Evolutionary conservation across 2,888 invertebrate genomes (phyloP).

Genomic region (Cosmia trapezina): DNA sequence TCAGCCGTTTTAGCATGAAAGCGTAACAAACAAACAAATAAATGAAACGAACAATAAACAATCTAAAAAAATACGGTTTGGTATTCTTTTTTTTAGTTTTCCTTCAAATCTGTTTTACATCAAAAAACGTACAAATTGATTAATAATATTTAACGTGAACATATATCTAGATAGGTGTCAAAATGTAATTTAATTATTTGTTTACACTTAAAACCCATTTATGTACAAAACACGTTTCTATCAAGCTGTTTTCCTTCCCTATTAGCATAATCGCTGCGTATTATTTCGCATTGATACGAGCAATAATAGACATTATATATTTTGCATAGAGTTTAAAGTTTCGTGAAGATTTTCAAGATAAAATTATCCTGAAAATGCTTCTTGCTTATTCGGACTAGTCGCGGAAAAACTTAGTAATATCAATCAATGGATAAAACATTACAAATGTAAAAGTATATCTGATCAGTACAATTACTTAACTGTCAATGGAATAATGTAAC

Average conservation of each 20-base stretch:
- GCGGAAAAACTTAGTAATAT: fast-evolving
- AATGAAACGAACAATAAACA: too few relatives aligned
- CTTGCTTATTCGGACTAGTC: neutral
- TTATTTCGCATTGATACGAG: neutral
- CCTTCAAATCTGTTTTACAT: too few relatives aligned
- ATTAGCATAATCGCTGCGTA: conserved; percentile 2
- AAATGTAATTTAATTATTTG: neutral
- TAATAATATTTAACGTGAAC: neutral
- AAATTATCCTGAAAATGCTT: neutral
- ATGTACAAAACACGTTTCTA: conserved; percentile 5
- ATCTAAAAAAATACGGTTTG: too few relatives aligned
- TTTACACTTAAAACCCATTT: neutral
- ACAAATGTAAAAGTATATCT: too few relatives aligned
- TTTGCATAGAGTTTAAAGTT: neutral
- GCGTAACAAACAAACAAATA: too few relatives aligned
- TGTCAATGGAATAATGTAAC: neutral
- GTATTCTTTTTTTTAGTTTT: too few relatives aligned
- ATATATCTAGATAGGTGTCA: neutral
- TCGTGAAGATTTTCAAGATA: neutral
- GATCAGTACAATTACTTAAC: neutral
- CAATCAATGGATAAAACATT: neutral
- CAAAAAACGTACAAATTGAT: neutral
- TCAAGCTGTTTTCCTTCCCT: conserved; percentile 17
- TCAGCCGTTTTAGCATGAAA: too few relatives aligned
- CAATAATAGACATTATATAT: neutral